phyloP scores from a whole-genome alignment of 2,113 vertebrate genomes.

The Oreochromis tanganicae region DNA sequence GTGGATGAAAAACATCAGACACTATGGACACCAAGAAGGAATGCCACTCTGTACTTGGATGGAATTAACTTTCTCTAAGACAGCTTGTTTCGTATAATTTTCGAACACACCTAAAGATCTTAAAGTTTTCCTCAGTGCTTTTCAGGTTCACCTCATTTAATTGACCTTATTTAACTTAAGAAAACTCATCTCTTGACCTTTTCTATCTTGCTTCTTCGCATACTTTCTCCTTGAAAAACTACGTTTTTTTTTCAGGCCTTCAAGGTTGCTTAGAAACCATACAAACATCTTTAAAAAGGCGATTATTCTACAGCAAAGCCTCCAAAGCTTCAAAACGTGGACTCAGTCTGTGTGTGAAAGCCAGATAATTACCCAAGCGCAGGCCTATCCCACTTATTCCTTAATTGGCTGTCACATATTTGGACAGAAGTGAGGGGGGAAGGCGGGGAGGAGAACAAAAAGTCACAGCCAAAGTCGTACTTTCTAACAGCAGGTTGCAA shows the following conservation, averaged over 20 bases:
- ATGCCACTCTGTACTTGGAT: not conserved
- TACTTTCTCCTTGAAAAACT: not conserved
- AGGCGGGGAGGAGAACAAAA: not conserved
- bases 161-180: not conserved
- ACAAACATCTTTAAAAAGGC: constrained; percentile 53
- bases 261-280: constrained; percentile 59
- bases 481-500: constrained; percentile 17
- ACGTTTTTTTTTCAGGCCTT: not conserved
- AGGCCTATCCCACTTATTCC: constrained; percentile 29
- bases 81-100: not conserved
- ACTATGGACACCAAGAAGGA: not conserved
- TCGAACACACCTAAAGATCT: not conserved
- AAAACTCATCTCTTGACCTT: constrained; percentile 17
- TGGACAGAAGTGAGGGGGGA: constrained; percentile 9
- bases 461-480: constrained; percentile 7
- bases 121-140: not conserved
- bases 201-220: constrained; percentile 7
- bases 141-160: not conserved
- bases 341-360: constrained; percentile 36
- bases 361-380: constrained; percentile 57
- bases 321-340: constrained; percentile 40
- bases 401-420: constrained; percentile 61
- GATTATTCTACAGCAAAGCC: constrained; percentile 50
- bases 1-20: constrained; percentile 6
- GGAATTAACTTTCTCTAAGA: not conserved